Base-by-base conservation (phyloP, 2,888 invertebrate species). In the Diplazon laetatorius region DNA sequence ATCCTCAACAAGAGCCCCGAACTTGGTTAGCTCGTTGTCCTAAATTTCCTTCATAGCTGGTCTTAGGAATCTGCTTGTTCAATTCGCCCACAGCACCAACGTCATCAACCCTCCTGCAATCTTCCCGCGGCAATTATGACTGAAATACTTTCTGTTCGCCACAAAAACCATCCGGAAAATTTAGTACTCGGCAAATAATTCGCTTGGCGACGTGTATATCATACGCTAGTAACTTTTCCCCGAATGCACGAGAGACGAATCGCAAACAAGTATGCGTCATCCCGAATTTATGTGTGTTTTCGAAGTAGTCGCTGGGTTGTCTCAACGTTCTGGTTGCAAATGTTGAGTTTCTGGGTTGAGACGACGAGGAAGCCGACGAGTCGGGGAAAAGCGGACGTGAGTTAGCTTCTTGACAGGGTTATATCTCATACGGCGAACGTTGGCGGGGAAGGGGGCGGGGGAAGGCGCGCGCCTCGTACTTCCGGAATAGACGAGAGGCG, bases 371-470 rank as follows among this genome's bases (percentile, higher is more conserved):
- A 30, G 20, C 25, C 42, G 10, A 3, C 30, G 42, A 44, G 20
- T 48, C 48, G 46, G 20, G 57, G 57, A 50, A 78, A 63, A 35
- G 78, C 57, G 39, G 18, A 52, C 57, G 50, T 63, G 72, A 72
- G 68, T 79, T 72, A 68, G 66, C 72, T 76, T 69, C 76, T 63
- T 79, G 71, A 76, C 63, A 63, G n/a, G 55, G 50, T 48, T 62
- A 69, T 66, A 62, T 78, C 52, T 66, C 39, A n/a, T 52, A 18
- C 20, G 18, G 20, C 14, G 59, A 52, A 55, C 65, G 68, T 55
- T 14, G 18, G 60, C 16, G 42, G n/a, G n/a, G n/a, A n/a, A n/a
- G n/a, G n/a, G n/a, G n/a, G n/a, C n/a, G n/a, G n/a, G n/a, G n/a
- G n/a, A n/a, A n/a, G n/a, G 37, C 30, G 20, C 30, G 52, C 25